phyloP scores from a whole-genome alignment of 2,113 vertebrate species.

The Gambusia holbrooki region DNA sequence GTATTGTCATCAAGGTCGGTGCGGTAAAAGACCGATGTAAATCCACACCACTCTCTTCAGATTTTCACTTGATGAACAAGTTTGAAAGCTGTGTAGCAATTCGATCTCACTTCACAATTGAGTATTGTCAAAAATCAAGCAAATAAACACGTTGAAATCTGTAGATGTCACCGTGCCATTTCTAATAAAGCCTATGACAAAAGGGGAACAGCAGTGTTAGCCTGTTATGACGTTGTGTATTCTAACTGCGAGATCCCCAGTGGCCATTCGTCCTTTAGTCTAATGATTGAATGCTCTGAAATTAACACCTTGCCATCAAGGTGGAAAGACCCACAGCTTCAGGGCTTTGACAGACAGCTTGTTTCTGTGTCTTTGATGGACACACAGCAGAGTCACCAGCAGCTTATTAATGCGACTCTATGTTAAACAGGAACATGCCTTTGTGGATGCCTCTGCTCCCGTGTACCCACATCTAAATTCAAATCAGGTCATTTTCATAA shows the following conservation, averaged over 20 bases:
- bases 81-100: too few relatives aligned
- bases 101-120: too few relatives aligned
- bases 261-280: slow-evolving; percentile 52
- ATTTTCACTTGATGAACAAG: neutral
- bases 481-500: slow-evolving; percentile 72
- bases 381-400: slow-evolving; percentile 53
- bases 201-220: neutral
- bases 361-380: slow-evolving; percentile 57
- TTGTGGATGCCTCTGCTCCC: slow-evolving; percentile 39
- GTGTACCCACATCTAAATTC: slow-evolving; percentile 60
- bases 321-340: slow-evolving; percentile 33
- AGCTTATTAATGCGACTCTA: slow-evolving; percentile 60
- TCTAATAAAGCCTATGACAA: neutral
- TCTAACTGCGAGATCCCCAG: slow-evolving; percentile 38
- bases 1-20: too few relatives aligned
- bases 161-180: neutral
- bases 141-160: too few relatives aligned
- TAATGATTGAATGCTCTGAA: slow-evolving; percentile 33
- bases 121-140: too few relatives aligned
- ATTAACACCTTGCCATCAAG: slow-evolving; percentile 27
- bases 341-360: slow-evolving; percentile 32
- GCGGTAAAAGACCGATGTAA: neutral
- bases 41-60: neutral
- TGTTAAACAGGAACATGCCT: slow-evolving; percentile 33
- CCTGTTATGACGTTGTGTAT: slow-evolving; percentile 35